Percentiles rank a stretch among this genome's conserved stretches.
Evolutionary conservation across 2,888 invertebrate genomes (phyloP).

Genomic region (Leptopilina drosophilae): DNA sequence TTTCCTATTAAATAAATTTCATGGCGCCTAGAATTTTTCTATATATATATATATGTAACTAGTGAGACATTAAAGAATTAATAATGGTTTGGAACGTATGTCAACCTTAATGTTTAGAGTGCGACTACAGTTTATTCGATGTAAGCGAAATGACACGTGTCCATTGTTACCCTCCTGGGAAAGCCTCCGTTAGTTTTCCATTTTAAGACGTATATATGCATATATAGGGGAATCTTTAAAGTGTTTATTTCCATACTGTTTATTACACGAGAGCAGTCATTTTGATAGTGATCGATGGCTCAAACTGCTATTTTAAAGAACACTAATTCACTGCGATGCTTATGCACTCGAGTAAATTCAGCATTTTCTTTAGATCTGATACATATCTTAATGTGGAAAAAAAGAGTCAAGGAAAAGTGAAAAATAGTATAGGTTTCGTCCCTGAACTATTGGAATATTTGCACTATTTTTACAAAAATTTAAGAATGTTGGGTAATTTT

Average conservation of each 20-base stretch:
- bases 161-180: slow-evolving; percentile 22
- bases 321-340: slow-evolving; percentile 16
- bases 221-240: neutral
- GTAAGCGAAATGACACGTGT: slow-evolving; percentile 34
- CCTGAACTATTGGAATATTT: slow-evolving; percentile 6
- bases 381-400: slow-evolving; percentile 3
- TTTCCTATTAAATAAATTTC: no score
- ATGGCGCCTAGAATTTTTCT: no score
- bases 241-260: slow-evolving; percentile 23
- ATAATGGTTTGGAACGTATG: slow-evolving; percentile 28
- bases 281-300: slow-evolving; percentile 11
- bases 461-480: no score
- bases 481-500: no score
- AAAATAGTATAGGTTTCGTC: neutral
- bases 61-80: neutral
- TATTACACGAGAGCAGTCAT: slow-evolving; percentile 4
- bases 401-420: slow-evolving; percentile 11
- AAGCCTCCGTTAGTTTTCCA: slow-evolving; percentile 31
- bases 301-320: slow-evolving; percentile 21
- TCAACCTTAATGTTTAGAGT: slow-evolving; percentile 10
- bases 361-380: slow-evolving; percentile 25
- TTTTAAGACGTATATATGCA: neutral
- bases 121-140: slow-evolving; percentile 1
- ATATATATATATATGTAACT: neutral
- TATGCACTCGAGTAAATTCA: slow-evolving; percentile 21